A percentile compares a stretch with the other conserved stretches of the same genome.
Conservation (phyloP, 2,888 invertebrate genomes). For the Dichetophora obliterata region DNA sequence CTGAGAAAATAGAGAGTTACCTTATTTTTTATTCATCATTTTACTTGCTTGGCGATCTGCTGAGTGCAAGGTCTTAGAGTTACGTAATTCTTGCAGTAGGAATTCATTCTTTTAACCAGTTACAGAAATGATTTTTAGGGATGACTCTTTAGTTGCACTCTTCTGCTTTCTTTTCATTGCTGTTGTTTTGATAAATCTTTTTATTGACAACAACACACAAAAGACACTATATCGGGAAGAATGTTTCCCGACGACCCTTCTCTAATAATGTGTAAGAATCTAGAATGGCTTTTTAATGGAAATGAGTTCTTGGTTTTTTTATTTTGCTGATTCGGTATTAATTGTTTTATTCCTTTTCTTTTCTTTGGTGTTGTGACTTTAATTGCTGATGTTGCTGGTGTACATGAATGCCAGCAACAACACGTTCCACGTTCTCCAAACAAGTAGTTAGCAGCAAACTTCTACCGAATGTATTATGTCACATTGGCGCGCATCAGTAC, state of each 20-base stretch:
- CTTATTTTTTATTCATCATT: too few species aligned
- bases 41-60: too few species aligned
- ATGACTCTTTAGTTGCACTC: not conserved
- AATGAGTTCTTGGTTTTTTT: slow-evolving; percentile 27
- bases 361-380: not conserved
- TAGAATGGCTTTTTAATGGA: slow-evolving; percentile 10
- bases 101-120: not conserved
- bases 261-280: not conserved
- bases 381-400: slow-evolving; percentile 29
- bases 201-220: not conserved
- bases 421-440: slow-evolving; percentile 1
- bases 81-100: too few species aligned
- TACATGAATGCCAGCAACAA: slow-evolving; percentile 4
- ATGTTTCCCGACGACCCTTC: not conserved
- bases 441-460: not conserved
- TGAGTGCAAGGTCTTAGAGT: too few species aligned
- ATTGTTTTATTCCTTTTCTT: slow-evolving; percentile 33
- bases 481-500: slow-evolving; percentile 20
- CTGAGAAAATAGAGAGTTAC: too few species aligned
- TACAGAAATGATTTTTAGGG: not conserved
- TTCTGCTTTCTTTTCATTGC: not conserved
- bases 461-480: slow-evolving; percentile 21
- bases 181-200: not conserved
- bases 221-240: too few species aligned
- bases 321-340: slow-evolving; percentile 27